Conservation (phyloP, 2,888 invertebrate genomes). For the Cryptophagus acutangulus region DNA sequence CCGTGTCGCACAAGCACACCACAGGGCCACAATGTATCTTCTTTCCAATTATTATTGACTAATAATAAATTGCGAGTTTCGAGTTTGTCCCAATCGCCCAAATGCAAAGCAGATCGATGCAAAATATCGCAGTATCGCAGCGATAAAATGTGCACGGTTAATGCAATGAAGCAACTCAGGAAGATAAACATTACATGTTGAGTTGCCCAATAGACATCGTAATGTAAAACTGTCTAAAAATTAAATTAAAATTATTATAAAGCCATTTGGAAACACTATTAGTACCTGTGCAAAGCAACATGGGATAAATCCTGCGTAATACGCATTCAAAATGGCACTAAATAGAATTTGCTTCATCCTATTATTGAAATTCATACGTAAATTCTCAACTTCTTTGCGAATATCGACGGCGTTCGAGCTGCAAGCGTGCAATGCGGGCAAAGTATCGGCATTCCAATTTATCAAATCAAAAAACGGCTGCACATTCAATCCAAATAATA, state of each 20-base stretch:
- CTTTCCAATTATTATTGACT: constrained; percentile 51
- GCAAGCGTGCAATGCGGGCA: constrained; percentile 70
- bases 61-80: constrained; percentile 45
- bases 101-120: constrained; percentile 84
- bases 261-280: constrained; percentile 16
- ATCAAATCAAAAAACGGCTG: constrained; percentile 70
- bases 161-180: constrained; percentile 77
- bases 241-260: constrained; percentile 5
- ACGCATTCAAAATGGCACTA: constrained; percentile 76
- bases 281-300: constrained; percentile 84
- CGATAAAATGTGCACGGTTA: constrained; percentile 62
- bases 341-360: constrained; percentile 80
- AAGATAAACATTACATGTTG: constrained; percentile 83
- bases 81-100: constrained; percentile 67
- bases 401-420: constrained; percentile 66
- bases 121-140: constrained; percentile 77
- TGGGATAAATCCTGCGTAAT: constrained; percentile 85
- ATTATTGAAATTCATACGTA: constrained; percentile 84
- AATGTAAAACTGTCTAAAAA: constrained; percentile 61
- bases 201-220: constrained; percentile 77
- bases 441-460: constrained; percentile 40
- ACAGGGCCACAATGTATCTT: constrained; percentile 64
- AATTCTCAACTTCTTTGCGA: constrained; percentile 77
- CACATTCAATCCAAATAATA: constrained; percentile 75
- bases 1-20: constrained; percentile 70